A percentile compares a stretch with the other conserved stretches of the same genome.
Evolutionary conservation across 2,113 vertebrate species (phyloP).

Genomic region (Gnathonemus longibarbis): DNA sequence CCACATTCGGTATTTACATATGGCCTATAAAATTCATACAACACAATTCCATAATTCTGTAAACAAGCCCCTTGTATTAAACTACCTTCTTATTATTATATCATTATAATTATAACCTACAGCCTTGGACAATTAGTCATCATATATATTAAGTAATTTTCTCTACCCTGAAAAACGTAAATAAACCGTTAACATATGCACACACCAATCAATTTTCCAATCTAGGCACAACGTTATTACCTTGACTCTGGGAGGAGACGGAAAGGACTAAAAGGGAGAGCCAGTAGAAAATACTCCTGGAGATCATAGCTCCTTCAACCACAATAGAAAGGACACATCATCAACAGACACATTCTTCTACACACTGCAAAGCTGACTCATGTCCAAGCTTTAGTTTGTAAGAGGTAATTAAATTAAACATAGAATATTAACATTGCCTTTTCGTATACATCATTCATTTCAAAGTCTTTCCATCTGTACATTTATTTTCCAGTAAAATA

Average conservation of each 20-base stretch:
- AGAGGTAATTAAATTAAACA: background rate
- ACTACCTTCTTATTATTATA: background rate
- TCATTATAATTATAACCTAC: background rate
- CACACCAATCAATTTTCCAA: background rate
- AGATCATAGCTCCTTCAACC: slow-evolving; percentile 69
- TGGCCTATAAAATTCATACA: background rate
- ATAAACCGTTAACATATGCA: background rate
- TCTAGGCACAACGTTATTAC: slow-evolving; percentile 49
- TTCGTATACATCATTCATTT: background rate
- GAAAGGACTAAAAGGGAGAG: slow-evolving; percentile 61
- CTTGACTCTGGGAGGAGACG: slow-evolving; percentile 61
- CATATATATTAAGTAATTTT: background rate
- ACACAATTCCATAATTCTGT: background rate
- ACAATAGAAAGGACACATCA: slow-evolving; percentile 23
- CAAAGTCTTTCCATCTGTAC: background rate
- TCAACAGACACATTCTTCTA: background rate
- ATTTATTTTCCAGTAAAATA: background rate
- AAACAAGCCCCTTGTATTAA: background rate
- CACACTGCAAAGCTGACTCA: background rate
- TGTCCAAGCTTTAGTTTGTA: background rate
- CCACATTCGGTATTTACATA: background rate
- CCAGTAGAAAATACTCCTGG: slow-evolving; percentile 62
- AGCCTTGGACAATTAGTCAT: background rate
- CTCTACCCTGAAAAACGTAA: background rate
- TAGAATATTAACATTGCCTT: background rate